These are phyloP conservation scores for Lagothrix lagotricha DNA, from an alignment of 2,797 vertebrate genomes.

Conservation along the genomic window DNA sequence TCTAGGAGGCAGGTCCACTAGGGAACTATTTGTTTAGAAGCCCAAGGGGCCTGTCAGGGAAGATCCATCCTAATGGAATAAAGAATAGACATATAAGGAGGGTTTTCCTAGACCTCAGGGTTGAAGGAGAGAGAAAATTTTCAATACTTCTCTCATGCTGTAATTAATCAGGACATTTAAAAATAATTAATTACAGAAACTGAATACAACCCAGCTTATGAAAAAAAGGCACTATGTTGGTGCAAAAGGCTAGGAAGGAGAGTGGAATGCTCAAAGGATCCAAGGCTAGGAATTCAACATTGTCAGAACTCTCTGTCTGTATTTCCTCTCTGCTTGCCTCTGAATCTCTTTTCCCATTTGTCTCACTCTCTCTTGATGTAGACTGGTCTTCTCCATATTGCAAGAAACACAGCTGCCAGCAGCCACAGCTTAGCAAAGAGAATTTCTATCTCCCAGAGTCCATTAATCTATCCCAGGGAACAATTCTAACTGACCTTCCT, in stretches of 20 bases:
- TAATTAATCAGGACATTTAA: constrained; percentile 19
- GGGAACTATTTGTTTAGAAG: constrained; percentile 20
- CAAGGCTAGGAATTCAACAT: neutral
- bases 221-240: neutral
- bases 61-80: neutral
- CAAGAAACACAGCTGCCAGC: neutral
- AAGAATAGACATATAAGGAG: neutral
- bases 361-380: neutral
- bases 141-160: neutral
- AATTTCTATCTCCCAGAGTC: neutral
- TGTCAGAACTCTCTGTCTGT: neutral
- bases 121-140: neutral
- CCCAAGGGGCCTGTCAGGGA: neutral
- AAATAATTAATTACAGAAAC: constrained; percentile 16
- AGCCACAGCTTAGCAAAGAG: neutral
- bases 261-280: neutral
- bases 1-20: neutral
- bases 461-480: neutral
- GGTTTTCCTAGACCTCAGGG: neutral
- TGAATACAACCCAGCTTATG: neutral
- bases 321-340: constrained; percentile 19
- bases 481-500: constrained; percentile 35
- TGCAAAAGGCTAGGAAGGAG: neutral
- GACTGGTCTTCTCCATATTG: neutral
- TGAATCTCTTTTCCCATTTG: neutral